A percentile compares a stretch with the other conserved stretches of the same genome.
Evolutionary conservation across 30 jellyfish, hydroid and myxozoan genomes (phyloP).

Genomic region (Hydra vulgaris): DNA sequence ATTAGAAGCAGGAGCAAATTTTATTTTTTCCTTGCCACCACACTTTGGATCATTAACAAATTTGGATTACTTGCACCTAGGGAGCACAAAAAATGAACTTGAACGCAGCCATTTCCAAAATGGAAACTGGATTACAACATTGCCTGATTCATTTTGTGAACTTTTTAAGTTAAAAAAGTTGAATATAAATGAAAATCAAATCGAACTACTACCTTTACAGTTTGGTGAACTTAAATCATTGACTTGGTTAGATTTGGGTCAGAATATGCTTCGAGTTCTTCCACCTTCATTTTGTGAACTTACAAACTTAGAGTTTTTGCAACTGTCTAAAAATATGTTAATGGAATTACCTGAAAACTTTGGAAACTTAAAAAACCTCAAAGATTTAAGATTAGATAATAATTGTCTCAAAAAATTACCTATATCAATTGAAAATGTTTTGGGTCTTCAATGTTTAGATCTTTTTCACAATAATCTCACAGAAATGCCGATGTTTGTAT

Average conservation of each 20-base stretch:
- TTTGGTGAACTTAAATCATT: slow-evolving; percentile 47
- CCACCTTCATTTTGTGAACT: slow-evolving; percentile 69
- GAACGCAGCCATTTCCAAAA: slow-evolving; percentile 83
- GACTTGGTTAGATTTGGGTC: slow-evolving; percentile 85
- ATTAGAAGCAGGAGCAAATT: slow-evolving; percentile 61
- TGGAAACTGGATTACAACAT: slow-evolving; percentile 63
- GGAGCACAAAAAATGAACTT: slow-evolving; percentile 70
- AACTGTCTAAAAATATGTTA: slow-evolving; percentile 65
- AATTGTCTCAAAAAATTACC: slow-evolving; percentile 45
- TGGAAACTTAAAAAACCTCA: slow-evolving; percentile 44
- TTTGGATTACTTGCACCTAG: slow-evolving; percentile 46
- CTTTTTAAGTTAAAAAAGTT: slow-evolving; percentile 31
- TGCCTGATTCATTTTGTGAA: slow-evolving; percentile 60
- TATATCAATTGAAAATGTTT: slow-evolving; percentile 32
- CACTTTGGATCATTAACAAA: slow-evolving; percentile 50
- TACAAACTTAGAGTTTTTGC: slow-evolving; percentile 41
- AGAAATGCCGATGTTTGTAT: slow-evolving; percentile 44
- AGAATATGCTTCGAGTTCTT: slow-evolving; percentile 45
- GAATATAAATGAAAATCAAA: slow-evolving; percentile 76
- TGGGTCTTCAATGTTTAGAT: slow-evolving; percentile 55
- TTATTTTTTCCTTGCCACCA: slow-evolving; percentile 43
- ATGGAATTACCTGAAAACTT: slow-evolving; percentile 42
- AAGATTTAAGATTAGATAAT: slow-evolving; percentile 61
- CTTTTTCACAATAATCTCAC: slow-evolving; percentile 50
- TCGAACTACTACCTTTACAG: slow-evolving; percentile 34